Base-by-base conservation (phyloP, 2,797 vertebrate genomes). In the Coilia nasus region DNA sequence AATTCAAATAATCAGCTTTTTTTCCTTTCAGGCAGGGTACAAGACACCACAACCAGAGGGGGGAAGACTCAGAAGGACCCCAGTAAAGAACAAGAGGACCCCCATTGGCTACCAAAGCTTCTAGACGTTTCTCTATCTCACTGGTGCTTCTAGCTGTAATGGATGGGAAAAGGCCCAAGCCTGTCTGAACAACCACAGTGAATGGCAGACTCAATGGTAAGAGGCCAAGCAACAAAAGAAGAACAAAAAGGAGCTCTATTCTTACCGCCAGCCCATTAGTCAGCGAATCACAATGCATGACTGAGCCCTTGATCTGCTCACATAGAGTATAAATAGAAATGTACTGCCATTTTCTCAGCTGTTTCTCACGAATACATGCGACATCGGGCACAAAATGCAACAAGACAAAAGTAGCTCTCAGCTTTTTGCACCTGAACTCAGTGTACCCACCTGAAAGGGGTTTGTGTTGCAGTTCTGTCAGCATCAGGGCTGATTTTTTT, bases 131-230 rank as follows among this genome's bases (percentile, higher is more conserved):
- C 83, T 91, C 84, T 85, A 84, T 91, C 86, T 85, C 87, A 87
- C 88, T 90, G 91, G 90, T 88, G 88, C 87, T 87, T 92, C 81
- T 71, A 87, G 94, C 94, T 94, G 92, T 91, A 87, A 97, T 97
- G 97, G 95, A 96, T 93, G 93, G 92, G 92, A 92, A 93, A 92
- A 93, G 94, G 94, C 94, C 93, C 91, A 94, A 93, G 94, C 93
- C 94, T 95, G 94, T 94, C 91, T 92, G 90, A 95, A 91, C 89
- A 94, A 91, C 90, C 90, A 92, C 93, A 94, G 95, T 97, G 95
- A 97, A 94, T 93, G 92, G 90, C 93, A 92, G 95, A 96, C 87
- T 94, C 93, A 94, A 98, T 98, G 97, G 97, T 98, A 93, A 97
- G 95, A 31, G 64, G 67, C 71, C 23, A 46, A 25, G 2, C 81